Evolutionary conservation across 2,888 invertebrate species (phyloP).

Genomic region (Drosophila macrospina): DNA sequence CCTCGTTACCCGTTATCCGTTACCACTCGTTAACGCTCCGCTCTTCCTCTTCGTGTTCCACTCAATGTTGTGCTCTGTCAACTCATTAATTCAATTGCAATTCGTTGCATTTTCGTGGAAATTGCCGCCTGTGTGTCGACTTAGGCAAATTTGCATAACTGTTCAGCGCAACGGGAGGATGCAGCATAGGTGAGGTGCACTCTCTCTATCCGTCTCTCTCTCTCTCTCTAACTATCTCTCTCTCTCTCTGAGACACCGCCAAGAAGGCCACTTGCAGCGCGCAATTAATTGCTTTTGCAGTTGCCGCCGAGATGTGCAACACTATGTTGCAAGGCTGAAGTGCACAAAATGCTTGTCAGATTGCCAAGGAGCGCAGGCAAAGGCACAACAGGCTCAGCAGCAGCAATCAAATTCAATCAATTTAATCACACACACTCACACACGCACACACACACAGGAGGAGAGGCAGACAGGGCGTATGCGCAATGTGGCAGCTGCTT

Average conservation of each 20-base stretch:
- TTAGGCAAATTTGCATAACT: conserved; percentile 68
- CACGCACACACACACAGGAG: conserved; percentile 21
- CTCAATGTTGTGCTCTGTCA: conserved; percentile 24
- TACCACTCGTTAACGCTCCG: neutral
- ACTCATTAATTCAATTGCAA: conserved; percentile 74
- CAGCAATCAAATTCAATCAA: conserved; percentile 78
- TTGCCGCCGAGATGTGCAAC: conserved; percentile 52
- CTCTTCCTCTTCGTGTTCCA: neutral
- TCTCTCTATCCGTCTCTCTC: neutral
- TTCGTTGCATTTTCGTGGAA: conserved; percentile 67
- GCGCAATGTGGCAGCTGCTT: conserved; percentile 51
- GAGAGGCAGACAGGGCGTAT: conserved; percentile 57
- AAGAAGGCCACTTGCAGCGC: conserved; percentile 25
- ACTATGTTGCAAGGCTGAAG: conserved; percentile 44
- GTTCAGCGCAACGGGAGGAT: conserved; percentile 42
- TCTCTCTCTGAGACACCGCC: neutral
- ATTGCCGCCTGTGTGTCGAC: conserved; percentile 56
- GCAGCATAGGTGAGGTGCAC: conserved; percentile 28
- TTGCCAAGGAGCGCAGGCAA: neutral
- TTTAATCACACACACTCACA: conserved; percentile 65
- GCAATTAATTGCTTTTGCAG: conserved; percentile 62
- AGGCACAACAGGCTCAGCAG: conserved; percentile 26
- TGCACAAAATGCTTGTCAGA: conserved; percentile 9
- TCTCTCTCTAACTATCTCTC: neutral
- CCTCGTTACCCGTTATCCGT: neutral